Evolutionary conservation across 1,140 invertebrate species (phyloP), one percentile per base, ranked within the genome.

Genomic region (Steinernema khuongi): DNA sequence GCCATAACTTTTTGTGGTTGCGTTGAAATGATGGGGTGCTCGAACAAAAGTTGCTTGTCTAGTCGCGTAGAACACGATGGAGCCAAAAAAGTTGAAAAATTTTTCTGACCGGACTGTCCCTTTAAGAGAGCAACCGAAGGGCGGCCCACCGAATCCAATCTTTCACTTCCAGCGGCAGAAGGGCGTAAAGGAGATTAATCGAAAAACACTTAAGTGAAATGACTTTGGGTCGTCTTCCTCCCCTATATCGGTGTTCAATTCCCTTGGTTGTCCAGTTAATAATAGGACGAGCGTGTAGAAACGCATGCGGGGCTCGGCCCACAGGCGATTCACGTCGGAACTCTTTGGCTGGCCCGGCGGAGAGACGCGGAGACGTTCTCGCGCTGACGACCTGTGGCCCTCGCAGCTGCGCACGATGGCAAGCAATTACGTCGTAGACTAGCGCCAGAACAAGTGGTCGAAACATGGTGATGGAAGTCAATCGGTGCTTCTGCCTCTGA

Each of bases 171-270:
- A 7, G 50, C 50, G 50, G 19, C 7, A 4, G 19, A 60, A 60
- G 50, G 50, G 50, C 50, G 50, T 22, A 60, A 60, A 60, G 26
- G 26, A 22, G 50, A 60, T 60, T 60, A 60, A 60, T 60, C 50
- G 50, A 60, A 60, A 60, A 60, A 60, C 50, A 60, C 50, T 60
- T 60, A 60, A 60, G 14, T 22, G 50, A 60, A 60, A 60, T 60
- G 50, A 60, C 50, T 60, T 60, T 60, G 50, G 50, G 50, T 60
- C 50, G 50, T 60, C 50, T 60, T 60, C 11, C 26, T 60, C 50
- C 7, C 50, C 22, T 22, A 7, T 11, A 22, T 60, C 50, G 50
- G 50, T 60, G 50, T 60, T 60, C 50, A 60, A 60, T 60, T 60
- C 50, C 50, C 50, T 60, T 4, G 50, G 50, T 60, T 60, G 50